Percentiles rank a stretch among this genome's conserved stretches.
Conservation (phyloP, 2,797 vertebrate species). For the Pyrrhura leucotis region DNA sequence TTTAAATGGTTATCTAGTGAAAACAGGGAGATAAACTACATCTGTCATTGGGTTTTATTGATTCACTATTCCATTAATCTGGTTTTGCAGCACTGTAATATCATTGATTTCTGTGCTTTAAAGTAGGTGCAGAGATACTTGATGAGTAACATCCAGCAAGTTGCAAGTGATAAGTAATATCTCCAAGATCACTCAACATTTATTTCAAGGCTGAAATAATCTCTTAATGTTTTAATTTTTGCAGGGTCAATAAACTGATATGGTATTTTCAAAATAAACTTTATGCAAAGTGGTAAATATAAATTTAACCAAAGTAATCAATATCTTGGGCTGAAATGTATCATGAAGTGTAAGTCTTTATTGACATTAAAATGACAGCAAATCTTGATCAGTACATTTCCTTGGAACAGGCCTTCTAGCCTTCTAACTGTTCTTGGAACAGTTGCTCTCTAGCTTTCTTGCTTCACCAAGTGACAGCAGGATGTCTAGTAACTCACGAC, state of each 20-base stretch:
- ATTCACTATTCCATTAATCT: conserved; percentile 5
- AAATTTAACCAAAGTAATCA: neutral
- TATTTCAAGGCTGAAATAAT: neutral
- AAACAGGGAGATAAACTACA: neutral
- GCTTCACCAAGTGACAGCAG: neutral
- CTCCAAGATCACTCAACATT: neutral
- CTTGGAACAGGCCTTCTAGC: neutral
- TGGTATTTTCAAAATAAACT: neutral
- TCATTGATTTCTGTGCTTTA: conserved; percentile 37
- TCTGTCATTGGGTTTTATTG: neutral
- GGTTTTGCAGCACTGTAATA: neutral
- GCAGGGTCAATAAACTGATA: neutral
- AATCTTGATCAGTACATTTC: neutral
- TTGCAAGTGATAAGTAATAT: neutral
- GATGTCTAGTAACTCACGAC: neutral
- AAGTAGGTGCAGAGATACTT: conserved; percentile 7
- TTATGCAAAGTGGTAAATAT: neutral
- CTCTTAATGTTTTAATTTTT: neutral
- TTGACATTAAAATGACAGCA: neutral
- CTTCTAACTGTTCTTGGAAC: too few species aligned
- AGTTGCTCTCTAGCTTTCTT: neutral
- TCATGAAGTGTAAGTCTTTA: neutral
- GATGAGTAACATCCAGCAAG: neutral
- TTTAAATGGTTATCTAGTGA: neutral
- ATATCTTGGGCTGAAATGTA: neutral